These are phyloP conservation scores for Poeciliopsis turrubarensis DNA, from an alignment of 2,113 vertebrate genomes.

Conservation along the genomic window DNA sequence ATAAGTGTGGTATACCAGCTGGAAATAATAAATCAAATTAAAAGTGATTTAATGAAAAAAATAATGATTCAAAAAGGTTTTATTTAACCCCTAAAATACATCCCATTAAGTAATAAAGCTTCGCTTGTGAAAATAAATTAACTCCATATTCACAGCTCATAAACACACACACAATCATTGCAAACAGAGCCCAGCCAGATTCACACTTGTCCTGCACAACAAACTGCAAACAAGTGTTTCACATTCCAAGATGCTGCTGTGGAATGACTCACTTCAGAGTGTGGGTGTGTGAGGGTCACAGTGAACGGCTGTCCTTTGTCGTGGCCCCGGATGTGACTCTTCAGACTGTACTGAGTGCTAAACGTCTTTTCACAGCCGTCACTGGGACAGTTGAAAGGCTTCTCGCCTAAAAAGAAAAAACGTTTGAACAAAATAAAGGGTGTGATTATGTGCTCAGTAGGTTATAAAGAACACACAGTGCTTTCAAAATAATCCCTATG, in stretches of 20 bases:
- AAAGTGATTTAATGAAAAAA: no score
- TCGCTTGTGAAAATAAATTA: background rate
- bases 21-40: no score
- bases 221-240: background rate
- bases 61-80: background rate
- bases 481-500: background rate
- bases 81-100: background rate
- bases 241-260: background rate
- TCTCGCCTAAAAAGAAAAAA: constrained; percentile 83
- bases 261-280: constrained; percentile 86
- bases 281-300: constrained; percentile 82
- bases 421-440: background rate
- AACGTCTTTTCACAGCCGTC: constrained; percentile 97
- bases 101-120: background rate
- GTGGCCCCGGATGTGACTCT: constrained; percentile 97
- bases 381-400: constrained; percentile 96
- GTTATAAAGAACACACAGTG: background rate
- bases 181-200: background rate
- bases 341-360: constrained; percentile 96
- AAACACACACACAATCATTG: background rate
- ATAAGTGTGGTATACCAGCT: no score
- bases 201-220: background rate
- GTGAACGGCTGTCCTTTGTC: constrained; percentile 88
- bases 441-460: background rate
- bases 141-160: background rate